Percentiles rank a stretch among this genome's conserved stretches.
Evolutionary conservation across 2,888 invertebrate species (phyloP).

Genomic region (Blera fallax): DNA sequence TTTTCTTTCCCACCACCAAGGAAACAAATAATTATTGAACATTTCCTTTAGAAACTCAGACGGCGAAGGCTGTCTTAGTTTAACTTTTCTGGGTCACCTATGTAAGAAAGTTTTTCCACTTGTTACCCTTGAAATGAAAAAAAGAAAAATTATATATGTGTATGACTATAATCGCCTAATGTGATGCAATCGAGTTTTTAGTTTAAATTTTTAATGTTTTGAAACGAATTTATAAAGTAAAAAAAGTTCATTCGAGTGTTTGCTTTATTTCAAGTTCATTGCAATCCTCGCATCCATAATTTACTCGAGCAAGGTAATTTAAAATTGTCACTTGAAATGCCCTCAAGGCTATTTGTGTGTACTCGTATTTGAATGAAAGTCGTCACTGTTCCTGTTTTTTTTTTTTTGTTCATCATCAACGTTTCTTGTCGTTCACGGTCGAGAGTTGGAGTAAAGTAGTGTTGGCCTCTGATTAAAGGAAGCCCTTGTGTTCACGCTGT

Average conservation of each 20-base stretch:
- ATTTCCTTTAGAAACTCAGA: constrained; percentile 27
- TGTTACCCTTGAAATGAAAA: constrained; percentile 65
- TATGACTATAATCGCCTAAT: constrained; percentile 23
- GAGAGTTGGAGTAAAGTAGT: not conserved
- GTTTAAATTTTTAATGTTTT: too few species aligned
- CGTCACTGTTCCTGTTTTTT: not conserved
- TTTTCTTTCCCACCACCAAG: not conserved
- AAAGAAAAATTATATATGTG: constrained; percentile 17
- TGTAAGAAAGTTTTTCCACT: constrained; percentile 36
- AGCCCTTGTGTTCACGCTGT: constrained; percentile 2
- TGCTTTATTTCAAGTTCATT: constrained; percentile 12
- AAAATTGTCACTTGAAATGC: constrained; percentile 28
- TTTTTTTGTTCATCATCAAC: constrained; percentile 12
- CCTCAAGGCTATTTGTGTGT: constrained; percentile 31
- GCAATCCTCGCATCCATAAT: not conserved
- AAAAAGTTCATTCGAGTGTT: not conserved
- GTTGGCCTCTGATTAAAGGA: constrained; percentile 29
- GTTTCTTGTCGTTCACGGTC: constrained; percentile 4
- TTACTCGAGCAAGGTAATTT: not conserved
- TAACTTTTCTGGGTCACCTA: constrained; percentile 21
- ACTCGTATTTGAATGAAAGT: constrained; percentile 21
- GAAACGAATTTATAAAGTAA: too few species aligned
- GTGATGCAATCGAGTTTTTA: constrained; percentile 56
- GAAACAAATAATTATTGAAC: constrained; percentile 19
- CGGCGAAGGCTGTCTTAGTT: constrained; percentile 4